A percentile compares a stretch with the other conserved stretches of the same genome.
Evolutionary conservation across 35 echinoderm and acorn worm genomes (phyloP).

Genomic region (Stichopus chloronotus): DNA sequence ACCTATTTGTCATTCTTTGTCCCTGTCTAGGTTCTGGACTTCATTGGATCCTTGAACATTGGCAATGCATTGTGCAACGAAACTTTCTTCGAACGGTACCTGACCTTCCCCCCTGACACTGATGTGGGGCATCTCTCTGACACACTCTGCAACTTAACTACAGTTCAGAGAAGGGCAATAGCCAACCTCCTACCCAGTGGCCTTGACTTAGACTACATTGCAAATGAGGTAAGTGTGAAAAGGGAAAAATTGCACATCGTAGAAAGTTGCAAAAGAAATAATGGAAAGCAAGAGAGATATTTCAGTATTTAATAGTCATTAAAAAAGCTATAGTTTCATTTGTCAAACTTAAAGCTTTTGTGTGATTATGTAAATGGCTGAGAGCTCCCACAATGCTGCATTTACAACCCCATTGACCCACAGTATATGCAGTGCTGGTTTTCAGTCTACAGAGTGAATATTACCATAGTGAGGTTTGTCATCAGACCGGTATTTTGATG

Average conservation of each 20-base stretch:
- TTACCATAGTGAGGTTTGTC: too few relatives aligned
- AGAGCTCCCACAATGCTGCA: too few relatives aligned
- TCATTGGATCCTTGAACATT: neutral
- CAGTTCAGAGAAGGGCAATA: neutral
- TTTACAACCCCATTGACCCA: too few relatives aligned
- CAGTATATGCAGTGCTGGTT: too few relatives aligned
- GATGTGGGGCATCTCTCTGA: neutral
- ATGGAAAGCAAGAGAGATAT: too few relatives aligned
- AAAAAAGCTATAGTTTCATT: too few relatives aligned
- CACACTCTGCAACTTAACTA: constrained; percentile 1
- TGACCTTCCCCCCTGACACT: neutral
- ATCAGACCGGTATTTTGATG: too few relatives aligned
- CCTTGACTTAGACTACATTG: neutral
- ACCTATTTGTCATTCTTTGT: neutral
- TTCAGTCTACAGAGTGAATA: too few relatives aligned
- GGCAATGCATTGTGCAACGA: constrained; percentile 11
- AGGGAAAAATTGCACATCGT: neutral
- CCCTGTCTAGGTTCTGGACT: neutral
- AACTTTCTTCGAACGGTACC: neutral
- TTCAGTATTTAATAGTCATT: too few relatives aligned
- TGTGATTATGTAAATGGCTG: too few relatives aligned
- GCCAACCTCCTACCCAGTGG: neutral
- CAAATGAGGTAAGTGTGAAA: neutral
- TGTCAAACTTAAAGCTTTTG: too few relatives aligned
- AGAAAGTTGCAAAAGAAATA: neutral